Percentiles rank a stretch among this genome's conserved stretches.
These are phyloP conservation scores for Oikopleura albicans DNA, from an alignment of 23 tunicate species.

Conservation along the genomic window DNA sequence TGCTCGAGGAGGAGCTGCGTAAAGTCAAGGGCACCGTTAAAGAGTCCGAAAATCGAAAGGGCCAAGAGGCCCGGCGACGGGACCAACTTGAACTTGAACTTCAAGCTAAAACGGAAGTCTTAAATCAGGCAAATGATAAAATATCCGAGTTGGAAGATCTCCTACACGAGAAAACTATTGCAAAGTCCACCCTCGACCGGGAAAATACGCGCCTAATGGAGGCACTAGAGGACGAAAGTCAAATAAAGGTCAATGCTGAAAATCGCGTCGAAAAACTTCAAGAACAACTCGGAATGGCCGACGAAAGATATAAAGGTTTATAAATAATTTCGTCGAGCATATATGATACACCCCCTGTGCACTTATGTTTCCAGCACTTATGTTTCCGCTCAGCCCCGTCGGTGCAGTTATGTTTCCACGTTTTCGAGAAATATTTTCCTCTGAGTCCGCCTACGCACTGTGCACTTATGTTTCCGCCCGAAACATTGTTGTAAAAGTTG, in stretches of 20 bases:
- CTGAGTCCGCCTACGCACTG: too few species aligned
- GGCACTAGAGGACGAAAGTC: neutral
- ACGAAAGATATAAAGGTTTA: neutral
- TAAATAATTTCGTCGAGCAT: too few species aligned
- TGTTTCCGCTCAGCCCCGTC: too few species aligned
- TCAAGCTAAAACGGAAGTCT: neutral
- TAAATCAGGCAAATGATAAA: neutral
- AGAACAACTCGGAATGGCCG: neutral
- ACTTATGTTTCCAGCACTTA: too few species aligned
- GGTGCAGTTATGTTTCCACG: too few species aligned
- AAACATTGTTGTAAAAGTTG: too few species aligned
- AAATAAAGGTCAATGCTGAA: neutral
- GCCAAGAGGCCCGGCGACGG: neutral
- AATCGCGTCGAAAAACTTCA: neutral
- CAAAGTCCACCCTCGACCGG: neutral
- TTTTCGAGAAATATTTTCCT: too few species aligned
- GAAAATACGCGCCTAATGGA: neutral
- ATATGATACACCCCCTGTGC: too few species aligned
- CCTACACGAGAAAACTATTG: neutral
- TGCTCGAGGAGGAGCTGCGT: neutral
- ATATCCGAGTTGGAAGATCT: neutral
- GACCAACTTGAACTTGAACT: neutral
- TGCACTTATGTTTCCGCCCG: too few species aligned
- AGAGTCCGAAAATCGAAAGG: neutral
- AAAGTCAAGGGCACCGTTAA: neutral